Conservation (phyloP, 2,113 vertebrate species). For the Panurus biarmicus region DNA sequence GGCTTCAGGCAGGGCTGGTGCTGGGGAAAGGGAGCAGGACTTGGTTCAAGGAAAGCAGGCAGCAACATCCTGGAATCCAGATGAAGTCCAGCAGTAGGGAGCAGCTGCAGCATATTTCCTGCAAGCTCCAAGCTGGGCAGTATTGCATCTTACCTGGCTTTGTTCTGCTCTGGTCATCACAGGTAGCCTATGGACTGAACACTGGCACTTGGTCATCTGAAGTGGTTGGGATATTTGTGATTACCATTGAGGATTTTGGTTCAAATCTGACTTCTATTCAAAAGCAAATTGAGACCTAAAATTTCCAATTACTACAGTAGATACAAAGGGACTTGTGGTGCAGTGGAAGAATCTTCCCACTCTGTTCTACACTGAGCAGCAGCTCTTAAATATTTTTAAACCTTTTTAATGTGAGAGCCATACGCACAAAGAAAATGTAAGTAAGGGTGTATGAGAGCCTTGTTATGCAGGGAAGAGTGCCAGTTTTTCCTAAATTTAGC, state of each 20-base stretch:
- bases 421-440: not conserved
- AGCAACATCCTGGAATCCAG: not conserved
- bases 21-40: not conserved
- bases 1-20: not conserved
- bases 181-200: not conserved
- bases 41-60: not conserved
- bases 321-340: not conserved
- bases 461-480: not conserved
- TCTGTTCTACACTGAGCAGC: not conserved
- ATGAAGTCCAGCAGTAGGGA: not conserved
- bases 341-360: not conserved
- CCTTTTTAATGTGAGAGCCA: not conserved
- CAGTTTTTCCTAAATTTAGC: not conserved
- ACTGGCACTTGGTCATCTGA: not conserved
- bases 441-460: not conserved
- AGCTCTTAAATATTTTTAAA: conserved; percentile 8
- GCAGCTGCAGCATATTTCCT: not conserved
- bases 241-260: not conserved
- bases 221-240: not conserved
- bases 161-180: not conserved
- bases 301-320: not conserved
- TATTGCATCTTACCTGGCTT: not conserved
- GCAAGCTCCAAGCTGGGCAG: not conserved
- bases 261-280: not conserved
- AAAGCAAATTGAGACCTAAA: not conserved